These are phyloP conservation scores for Megaceryle torquata DNA, from an alignment of 2,113 vertebrate genomes.

Conservation along the genomic window DNA sequence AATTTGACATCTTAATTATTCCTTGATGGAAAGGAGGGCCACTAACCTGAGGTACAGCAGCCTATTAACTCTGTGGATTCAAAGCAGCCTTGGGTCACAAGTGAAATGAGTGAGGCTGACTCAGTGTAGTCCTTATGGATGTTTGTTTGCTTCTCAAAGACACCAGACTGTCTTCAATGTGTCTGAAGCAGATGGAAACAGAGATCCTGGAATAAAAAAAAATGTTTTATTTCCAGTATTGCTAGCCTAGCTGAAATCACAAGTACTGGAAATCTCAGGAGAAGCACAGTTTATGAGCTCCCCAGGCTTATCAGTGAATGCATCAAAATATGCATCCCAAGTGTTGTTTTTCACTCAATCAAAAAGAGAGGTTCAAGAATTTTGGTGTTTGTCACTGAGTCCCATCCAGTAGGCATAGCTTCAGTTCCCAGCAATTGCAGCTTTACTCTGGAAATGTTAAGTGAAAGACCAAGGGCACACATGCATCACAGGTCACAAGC, in stretches of 20 bases:
- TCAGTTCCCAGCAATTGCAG: not conserved
- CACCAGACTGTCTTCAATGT: not conserved
- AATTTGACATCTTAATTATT: conserved; percentile 56
- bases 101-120: not conserved
- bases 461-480: not conserved
- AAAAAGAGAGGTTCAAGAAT: not conserved
- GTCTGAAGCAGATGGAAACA: not conserved
- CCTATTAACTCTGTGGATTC: conserved; percentile 29
- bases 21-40: not conserved
- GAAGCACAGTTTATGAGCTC: not conserved
- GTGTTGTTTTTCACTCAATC: not conserved
- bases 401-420: not conserved
- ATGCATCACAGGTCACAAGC: not conserved
- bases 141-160: not conserved
- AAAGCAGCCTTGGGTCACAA: not conserved
- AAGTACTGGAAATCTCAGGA: not conserved
- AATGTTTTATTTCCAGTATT: not conserved
- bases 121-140: not conserved
- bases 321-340: not conserved
- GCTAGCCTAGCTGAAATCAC: not conserved
- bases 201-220: not conserved
- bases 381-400: not conserved
- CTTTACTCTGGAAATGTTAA: not conserved
- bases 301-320: not conserved
- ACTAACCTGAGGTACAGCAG: not conserved